A percentile compares a stretch with the other conserved stretches of the same genome.
phyloP scores from a whole-genome alignment of 2,797 vertebrate species.

The Hydrolagus colliei region DNA sequence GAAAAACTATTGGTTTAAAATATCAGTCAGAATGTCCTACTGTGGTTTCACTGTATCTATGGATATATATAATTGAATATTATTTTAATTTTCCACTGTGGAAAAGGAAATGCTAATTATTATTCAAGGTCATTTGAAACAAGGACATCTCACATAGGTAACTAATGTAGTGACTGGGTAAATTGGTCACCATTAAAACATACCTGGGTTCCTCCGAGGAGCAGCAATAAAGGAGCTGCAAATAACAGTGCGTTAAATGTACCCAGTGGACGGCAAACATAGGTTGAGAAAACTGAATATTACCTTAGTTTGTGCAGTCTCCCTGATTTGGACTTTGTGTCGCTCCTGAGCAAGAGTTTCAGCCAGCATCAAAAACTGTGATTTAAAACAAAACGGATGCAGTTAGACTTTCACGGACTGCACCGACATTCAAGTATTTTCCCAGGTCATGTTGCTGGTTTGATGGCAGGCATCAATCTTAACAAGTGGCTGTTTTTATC shows the following conservation, averaged over 20 bases:
- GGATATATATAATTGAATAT: too few relatives aligned
- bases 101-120: too few relatives aligned
- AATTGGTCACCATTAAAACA: too few relatives aligned
- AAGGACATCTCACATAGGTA: too few relatives aligned
- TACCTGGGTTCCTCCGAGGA: background rate
- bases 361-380: constrained; percentile 83
- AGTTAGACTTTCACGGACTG: background rate
- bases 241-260: background rate
- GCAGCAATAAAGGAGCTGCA: background rate
- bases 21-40: too few relatives aligned
- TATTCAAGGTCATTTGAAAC: too few relatives aligned
- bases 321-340: constrained; percentile 72
- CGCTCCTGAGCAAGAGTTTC: constrained; percentile 76
- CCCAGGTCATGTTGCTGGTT: background rate
- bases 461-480: background rate
- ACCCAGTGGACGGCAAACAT: background rate
- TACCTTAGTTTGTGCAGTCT: constrained; percentile 81
- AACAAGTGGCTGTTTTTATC: too few relatives aligned
- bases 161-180: too few relatives aligned
- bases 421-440: too few relatives aligned
- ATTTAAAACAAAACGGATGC: background rate
- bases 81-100: too few relatives aligned
- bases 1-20: too few relatives aligned
- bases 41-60: too few relatives aligned
- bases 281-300: constrained; percentile 23